Evolutionary conservation across 2,113 vertebrate species (phyloP).

Genomic region (Spilogale gracilis): DNA sequence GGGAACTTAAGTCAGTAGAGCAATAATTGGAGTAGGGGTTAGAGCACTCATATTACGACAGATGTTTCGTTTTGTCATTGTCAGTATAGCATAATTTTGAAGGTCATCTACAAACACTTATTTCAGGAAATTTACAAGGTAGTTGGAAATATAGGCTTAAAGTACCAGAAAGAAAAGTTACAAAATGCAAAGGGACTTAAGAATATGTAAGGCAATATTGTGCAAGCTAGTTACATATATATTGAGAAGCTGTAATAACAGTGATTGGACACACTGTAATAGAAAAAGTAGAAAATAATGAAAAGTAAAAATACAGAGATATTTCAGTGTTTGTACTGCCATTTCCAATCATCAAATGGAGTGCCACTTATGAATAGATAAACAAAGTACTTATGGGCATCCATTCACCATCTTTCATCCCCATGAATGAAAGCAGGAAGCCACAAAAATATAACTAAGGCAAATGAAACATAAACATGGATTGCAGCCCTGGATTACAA

Average conservation of each 20-base stretch:
- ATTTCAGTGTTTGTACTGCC: neutral
- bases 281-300: constrained; percentile 51
- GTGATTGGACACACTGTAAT: neutral
- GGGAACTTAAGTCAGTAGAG: neutral
- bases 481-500: neutral
- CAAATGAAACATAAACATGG: neutral
- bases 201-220: neutral
- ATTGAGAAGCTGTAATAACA: constrained; percentile 34
- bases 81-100: neutral
- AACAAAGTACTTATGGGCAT: neutral
- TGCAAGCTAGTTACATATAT: constrained; percentile 51
- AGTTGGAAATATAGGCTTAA: neutral
- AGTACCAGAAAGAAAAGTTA: neutral
- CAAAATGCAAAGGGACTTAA: constrained; percentile 27
- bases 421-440: neutral
- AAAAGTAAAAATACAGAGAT: constrained; percentile 21
- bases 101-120: neutral
- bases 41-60: neutral
- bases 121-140: neutral
- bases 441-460: neutral
- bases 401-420: neutral
- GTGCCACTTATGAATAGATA: neutral
- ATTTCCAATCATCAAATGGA: neutral
- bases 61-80: neutral
- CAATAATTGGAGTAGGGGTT: neutral